Percentiles rank a stretch among this genome's conserved stretches.
Evolutionary conservation across 2,888 invertebrate genomes (phyloP).

Genomic region (Sinelater perroti): DNA sequence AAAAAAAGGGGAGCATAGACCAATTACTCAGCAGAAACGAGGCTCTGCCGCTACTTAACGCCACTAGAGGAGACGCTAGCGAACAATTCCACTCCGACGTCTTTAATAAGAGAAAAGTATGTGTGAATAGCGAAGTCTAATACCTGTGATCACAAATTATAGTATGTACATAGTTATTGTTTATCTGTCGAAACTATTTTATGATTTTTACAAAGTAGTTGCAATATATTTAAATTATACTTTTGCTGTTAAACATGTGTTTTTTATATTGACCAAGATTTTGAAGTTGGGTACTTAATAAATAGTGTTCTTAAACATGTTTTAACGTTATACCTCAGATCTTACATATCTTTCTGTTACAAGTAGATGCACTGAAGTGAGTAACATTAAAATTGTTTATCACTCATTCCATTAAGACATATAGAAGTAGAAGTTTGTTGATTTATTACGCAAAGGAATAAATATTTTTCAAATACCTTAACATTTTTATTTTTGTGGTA

Average conservation of each 20-base stretch:
- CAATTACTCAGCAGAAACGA: conserved; percentile 60
- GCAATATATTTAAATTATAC: conserved; percentile 25
- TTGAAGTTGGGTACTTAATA: conserved; percentile 6
- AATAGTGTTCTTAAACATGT: too few relatives aligned
- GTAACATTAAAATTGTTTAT: too few relatives aligned
- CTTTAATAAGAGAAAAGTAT: conserved; percentile 67
- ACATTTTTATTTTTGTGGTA: too few relatives aligned
- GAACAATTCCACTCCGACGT: conserved; percentile 64
- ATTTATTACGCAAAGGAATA: too few relatives aligned
- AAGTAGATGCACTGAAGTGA: too few relatives aligned
- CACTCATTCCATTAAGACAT: too few relatives aligned
- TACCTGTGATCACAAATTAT: conserved; percentile 33
- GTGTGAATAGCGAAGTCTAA: conserved; percentile 30
- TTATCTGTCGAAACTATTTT: conserved; percentile 19
- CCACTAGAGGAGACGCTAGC: conserved; percentile 54
- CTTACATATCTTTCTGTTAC: too few relatives aligned
- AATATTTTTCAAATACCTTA: too few relatives aligned
- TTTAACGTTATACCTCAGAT: too few relatives aligned
- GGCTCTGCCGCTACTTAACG: conserved; percentile 67
- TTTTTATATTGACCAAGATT: conserved; percentile 23
- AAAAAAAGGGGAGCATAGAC: conserved; percentile 53
- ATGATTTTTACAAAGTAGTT: conserved; percentile 29
- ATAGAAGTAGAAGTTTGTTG: too few relatives aligned
- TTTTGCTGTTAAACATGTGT: conserved; percentile 26
- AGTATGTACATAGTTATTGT: conserved; percentile 20